phyloP scores from a whole-genome alignment of 2,888 invertebrate species.

The Imbricaverruca yamaguchii region DNA sequence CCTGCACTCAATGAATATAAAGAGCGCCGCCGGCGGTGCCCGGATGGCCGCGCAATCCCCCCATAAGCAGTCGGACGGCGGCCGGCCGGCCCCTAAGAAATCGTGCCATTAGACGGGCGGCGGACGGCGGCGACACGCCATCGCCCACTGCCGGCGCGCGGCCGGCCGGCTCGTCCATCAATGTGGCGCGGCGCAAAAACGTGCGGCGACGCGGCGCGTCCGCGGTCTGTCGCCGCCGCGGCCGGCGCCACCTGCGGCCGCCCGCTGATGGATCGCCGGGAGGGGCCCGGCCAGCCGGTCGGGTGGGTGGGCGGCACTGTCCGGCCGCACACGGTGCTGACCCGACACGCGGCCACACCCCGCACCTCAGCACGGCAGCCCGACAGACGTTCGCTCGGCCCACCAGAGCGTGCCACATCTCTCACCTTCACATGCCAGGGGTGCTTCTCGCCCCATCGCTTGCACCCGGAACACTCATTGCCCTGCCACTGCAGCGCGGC shows the following conservation, averaged over 20 bases:
- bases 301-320: too few species aligned
- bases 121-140: neutral
- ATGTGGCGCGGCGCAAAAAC: neutral
- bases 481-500: too few species aligned
- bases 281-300: too few species aligned
- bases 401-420: too few species aligned
- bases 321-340: too few species aligned
- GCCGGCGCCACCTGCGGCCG: neutral
- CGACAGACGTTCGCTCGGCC: too few species aligned
- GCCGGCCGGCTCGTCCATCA: neutral
- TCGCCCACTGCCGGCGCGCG: neutral
- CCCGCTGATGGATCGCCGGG: neutral
- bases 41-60: neutral
- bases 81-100: neutral
- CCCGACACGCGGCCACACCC: too few species aligned
- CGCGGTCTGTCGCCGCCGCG: neutral
- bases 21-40: neutral
- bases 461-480: too few species aligned
- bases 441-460: too few species aligned
- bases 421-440: too few species aligned
- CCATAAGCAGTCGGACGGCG: neutral
- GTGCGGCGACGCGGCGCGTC: neutral
- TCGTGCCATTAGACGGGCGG: neutral
- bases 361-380: too few species aligned
- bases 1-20: constrained; percentile 2